phyloP scores from a whole-genome alignment of 2,797 vertebrate species.

The Sorex maritimensis region DNA sequence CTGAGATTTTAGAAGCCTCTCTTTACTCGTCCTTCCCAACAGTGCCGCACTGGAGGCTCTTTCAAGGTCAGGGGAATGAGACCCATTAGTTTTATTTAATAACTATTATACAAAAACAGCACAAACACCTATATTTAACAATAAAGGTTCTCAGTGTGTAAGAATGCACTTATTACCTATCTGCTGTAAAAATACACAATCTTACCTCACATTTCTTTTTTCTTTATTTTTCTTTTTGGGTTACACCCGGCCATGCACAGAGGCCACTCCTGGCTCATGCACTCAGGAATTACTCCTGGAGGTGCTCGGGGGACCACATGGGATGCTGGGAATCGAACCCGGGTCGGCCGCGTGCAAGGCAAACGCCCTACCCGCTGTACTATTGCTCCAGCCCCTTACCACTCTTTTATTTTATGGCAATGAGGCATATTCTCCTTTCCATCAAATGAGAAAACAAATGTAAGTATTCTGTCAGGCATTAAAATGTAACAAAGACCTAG shows the following conservation, averaged over 20 bases:
- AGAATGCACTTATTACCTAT: neutral
- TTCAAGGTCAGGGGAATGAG: too few relatives aligned
- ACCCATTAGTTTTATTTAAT: neutral
- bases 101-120: neutral
- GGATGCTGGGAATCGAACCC: too few relatives aligned
- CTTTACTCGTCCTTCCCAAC: too few relatives aligned
- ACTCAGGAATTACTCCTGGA: too few relatives aligned
- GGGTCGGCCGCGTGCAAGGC: too few relatives aligned
- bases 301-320: too few relatives aligned
- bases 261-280: too few relatives aligned
- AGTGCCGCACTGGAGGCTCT: too few relatives aligned
- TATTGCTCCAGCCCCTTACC: neutral
- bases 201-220: conserved; percentile 23
- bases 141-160: neutral
- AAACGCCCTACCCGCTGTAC: too few relatives aligned
- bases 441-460: neutral
- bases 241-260: too few relatives aligned
- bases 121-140: neutral
- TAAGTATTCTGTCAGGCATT: neutral
- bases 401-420: neutral
- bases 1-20: too few relatives aligned
- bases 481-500: conserved; percentile 31
- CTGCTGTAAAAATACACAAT: neutral
- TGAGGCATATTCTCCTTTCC: conserved; percentile 17
- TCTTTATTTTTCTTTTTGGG: neutral